A percentile compares a stretch with the other conserved stretches of the same genome.
These are phyloP conservation scores for Coluber constrictor DNA, from an alignment of 2,797 vertebrate species.

Conservation along the genomic window DNA sequence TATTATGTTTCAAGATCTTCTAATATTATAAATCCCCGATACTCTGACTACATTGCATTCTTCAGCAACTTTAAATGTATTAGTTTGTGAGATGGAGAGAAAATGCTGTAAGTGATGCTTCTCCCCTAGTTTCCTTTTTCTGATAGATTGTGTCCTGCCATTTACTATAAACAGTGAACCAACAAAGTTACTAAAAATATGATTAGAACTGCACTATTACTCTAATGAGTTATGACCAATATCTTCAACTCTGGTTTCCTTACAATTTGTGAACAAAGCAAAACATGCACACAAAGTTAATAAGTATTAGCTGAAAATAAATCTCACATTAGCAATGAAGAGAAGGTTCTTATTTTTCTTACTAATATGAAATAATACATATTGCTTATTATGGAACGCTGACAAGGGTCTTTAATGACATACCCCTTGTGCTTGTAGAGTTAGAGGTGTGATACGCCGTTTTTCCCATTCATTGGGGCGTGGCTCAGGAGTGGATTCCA, in stretches of 20 bases:
- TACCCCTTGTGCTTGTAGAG: conserved; percentile 92
- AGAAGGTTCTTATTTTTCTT: conserved; percentile 32
- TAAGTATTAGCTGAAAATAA: conserved; percentile 58
- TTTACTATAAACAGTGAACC: not conserved
- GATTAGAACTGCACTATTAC: not conserved
- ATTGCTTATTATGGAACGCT: conserved; percentile 33
- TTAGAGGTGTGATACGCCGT: conserved; percentile 90
- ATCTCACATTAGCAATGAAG: conserved; percentile 39
- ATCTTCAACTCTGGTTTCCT: not conserved
- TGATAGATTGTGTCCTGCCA: not conserved
- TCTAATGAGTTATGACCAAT: not conserved
- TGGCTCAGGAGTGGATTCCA: conserved; percentile 95
- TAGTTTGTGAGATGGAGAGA: not conserved
- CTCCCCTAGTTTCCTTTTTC: not conserved
- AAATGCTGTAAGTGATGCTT: not conserved
- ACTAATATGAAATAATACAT: conserved; percentile 14
- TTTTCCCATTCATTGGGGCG: conserved; percentile 97
- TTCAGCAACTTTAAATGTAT: not conserved
- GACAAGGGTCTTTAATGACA: conserved; percentile 70
- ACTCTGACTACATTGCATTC: not conserved
- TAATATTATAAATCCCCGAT: not conserved
- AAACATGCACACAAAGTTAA: conserved; percentile 54
- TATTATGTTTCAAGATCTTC: not conserved
- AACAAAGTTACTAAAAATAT: not conserved
- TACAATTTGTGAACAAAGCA: conserved; percentile 26